phyloP scores from a whole-genome alignment of 2,888 invertebrate genomes.

The Ganaspis brasiliensis region DNA sequence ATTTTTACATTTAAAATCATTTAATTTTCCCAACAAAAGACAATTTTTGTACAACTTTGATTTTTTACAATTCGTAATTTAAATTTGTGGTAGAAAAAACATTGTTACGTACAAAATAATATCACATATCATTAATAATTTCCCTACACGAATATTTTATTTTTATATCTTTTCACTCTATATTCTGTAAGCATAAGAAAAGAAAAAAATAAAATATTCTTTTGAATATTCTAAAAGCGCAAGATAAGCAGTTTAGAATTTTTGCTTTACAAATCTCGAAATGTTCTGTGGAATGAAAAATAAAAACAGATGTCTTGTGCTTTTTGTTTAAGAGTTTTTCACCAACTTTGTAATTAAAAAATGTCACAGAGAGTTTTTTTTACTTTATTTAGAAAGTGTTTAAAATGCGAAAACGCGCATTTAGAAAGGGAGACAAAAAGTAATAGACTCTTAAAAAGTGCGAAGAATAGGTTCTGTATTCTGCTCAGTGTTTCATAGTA shows the following conservation, averaged over 20 bases:
- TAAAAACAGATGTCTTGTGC: neutral
- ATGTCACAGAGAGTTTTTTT: neutral
- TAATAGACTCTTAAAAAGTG: neutral
- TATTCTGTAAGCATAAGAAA: neutral
- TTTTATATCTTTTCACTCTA: too few species aligned
- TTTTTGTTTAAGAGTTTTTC: neutral
- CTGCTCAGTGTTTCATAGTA: neutral
- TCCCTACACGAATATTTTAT: too few species aligned
- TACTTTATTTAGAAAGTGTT: slow-evolving; percentile 9
- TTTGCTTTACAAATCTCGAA: neutral
- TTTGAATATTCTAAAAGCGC: neutral
- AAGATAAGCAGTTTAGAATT: neutral
- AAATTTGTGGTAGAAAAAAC: too few species aligned
- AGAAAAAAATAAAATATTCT: neutral
- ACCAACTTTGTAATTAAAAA: neutral
- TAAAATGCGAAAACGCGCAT: neutral
- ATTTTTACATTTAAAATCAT: too few species aligned
- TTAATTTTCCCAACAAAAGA: too few species aligned
- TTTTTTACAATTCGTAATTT: too few species aligned
- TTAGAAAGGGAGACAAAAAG: neutral
- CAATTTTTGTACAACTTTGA: too few species aligned
- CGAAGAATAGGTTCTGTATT: neutral
- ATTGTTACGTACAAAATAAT: too few species aligned
- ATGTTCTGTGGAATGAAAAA: neutral
- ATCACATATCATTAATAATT: too few species aligned